Evolutionary conservation across 2,888 invertebrate genomes (phyloP).

Genomic region (Cataglyphis albicans): DNA sequence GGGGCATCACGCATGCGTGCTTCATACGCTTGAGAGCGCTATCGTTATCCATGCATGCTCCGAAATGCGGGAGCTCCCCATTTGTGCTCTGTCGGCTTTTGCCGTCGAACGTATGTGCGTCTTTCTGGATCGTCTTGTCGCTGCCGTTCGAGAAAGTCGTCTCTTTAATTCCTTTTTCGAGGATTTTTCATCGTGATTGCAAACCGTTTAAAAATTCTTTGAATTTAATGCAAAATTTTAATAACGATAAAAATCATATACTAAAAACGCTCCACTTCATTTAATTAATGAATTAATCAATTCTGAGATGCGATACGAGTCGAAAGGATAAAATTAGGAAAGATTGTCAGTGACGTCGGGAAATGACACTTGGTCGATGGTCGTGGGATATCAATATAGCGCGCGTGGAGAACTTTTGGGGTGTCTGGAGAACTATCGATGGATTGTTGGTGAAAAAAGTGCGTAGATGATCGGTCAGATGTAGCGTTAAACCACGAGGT

Average conservation of each 20-base stretch:
- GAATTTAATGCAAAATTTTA: not conserved
- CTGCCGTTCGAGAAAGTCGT: not conserved
- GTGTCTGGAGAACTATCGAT: not conserved
- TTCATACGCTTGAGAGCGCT: conserved; percentile 67
- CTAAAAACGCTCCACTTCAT: not conserved
- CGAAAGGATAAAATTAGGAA: not conserved
- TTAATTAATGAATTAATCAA: not conserved
- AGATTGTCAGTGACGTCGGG: not conserved
- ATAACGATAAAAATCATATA: not conserved
- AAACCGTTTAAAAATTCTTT: not conserved
- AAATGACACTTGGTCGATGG: not conserved
- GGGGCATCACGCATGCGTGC: conserved; percentile 81
- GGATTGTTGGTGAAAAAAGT: conserved; percentile 48
- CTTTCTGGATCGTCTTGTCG: conserved; percentile 4
- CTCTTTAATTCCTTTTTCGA: not conserved
- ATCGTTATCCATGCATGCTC: conserved; percentile 68
- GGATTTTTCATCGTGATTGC: not conserved
- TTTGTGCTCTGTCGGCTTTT: conserved; percentile 76
- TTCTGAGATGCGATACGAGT: not conserved
- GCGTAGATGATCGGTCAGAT: conserved; percentile 52
- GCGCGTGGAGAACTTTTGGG: conserved; percentile 9
- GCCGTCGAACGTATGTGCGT: conserved; percentile 70
- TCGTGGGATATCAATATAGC: conserved; percentile 20
- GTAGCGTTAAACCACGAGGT: conserved; percentile 18
- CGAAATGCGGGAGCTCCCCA: conserved; percentile 73